These are phyloP conservation scores for Rhopalosiphum padi DNA, from an alignment of 1,140 invertebrate species.

Conservation along the genomic window DNA sequence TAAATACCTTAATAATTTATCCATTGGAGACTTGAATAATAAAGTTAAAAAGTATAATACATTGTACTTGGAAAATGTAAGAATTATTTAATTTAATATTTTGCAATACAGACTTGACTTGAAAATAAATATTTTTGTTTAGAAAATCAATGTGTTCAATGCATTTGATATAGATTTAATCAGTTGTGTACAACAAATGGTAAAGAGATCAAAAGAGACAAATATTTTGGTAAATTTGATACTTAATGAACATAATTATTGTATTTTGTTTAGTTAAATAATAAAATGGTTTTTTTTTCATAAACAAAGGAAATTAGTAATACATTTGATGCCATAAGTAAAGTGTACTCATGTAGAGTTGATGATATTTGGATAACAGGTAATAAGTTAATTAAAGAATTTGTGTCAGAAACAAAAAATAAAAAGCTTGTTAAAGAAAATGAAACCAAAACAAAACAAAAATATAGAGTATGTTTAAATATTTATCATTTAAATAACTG, in stretches of 20 bases:
- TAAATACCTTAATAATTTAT: neutral
- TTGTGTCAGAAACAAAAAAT: neutral
- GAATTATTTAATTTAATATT: neutral
- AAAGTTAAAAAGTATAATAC: neutral
- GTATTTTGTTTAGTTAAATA: neutral
- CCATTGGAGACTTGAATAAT: neutral
- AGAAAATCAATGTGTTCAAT: neutral
- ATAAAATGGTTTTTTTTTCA: neutral
- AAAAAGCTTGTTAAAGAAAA: neutral
- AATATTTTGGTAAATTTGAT: neutral
- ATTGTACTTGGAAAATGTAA: neutral
- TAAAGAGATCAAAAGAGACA: neutral
- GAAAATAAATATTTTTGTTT: neutral
- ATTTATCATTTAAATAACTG: neutral
- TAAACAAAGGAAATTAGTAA: neutral
- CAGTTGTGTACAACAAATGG: neutral
- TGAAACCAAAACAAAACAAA: neutral
- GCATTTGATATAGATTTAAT: slow-evolving; percentile 23
- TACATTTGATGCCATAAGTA: neutral
- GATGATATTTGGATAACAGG: neutral
- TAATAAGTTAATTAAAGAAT: neutral
- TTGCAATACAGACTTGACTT: neutral
- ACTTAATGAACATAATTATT: neutral
- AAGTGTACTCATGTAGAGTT: neutral
- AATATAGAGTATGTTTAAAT: neutral